Percentiles rank a stretch among this genome's conserved stretches.
Conservation (phyloP, 2,797 vertebrate genomes). For the Acrossocheilus fasciatus region DNA sequence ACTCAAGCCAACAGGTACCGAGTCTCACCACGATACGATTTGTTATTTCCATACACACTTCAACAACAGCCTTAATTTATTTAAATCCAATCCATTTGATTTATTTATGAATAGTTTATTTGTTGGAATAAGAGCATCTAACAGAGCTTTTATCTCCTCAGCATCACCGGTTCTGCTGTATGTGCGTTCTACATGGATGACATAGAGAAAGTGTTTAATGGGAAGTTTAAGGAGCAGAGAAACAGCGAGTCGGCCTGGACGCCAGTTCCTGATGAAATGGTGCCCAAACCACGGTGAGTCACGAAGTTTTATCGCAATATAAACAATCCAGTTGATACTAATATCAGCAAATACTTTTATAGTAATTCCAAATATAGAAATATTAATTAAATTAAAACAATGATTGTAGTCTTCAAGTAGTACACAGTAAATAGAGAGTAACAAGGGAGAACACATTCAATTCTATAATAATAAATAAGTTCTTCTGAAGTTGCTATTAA, state of each 20-base stretch:
- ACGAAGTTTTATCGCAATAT: neutral
- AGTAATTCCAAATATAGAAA: neutral
- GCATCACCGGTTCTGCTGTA: slow-evolving; percentile 94
- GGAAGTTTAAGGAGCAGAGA: slow-evolving; percentile 92
- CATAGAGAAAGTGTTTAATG: slow-evolving; percentile 87
- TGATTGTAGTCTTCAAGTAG: neutral
- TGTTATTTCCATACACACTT: neutral
- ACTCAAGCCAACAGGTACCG: slow-evolving; percentile 92
- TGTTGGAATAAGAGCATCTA: slow-evolving; percentile 1
- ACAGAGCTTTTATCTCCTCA: slow-evolving; percentile 61
- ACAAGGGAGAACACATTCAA: neutral
- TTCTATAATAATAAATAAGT: neutral
- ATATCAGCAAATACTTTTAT: neutral
- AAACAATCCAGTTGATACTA: neutral
- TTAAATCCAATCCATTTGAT: neutral
- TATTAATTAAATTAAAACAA: neutral
- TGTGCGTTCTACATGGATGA: slow-evolving; percentile 97
- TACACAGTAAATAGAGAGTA: neutral
- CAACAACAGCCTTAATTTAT: neutral
- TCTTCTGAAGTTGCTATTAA: no score
- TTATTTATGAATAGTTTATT: neutral
- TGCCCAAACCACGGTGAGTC: slow-evolving; percentile 89
- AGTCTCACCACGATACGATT: slow-evolving; percentile 16
- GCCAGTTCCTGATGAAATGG: slow-evolving; percentile 88
- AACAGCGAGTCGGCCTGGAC: slow-evolving; percentile 88